These are phyloP conservation scores for Chironomus riparius DNA, from an alignment of 2,888 invertebrate genomes.

Conservation along the genomic window DNA sequence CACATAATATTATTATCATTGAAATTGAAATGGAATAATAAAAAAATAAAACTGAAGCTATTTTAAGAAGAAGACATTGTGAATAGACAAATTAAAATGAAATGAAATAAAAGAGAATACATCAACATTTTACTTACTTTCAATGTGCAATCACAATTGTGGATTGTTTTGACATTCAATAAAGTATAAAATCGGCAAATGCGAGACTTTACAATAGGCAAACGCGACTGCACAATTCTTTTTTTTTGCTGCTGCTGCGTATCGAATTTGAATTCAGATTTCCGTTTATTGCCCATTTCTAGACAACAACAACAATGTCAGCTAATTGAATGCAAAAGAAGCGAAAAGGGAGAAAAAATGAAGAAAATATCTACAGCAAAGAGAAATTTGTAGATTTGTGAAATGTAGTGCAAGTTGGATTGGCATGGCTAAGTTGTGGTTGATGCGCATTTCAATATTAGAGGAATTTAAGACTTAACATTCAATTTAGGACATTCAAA, in stretches of 20 bases:
- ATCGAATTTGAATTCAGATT: slow-evolving; percentile 21
- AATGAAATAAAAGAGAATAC: neutral
- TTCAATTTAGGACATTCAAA: too few relatives aligned
- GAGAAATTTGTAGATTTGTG: slow-evolving; percentile 16
- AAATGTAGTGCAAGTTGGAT: too few relatives aligned
- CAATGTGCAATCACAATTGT: too few relatives aligned
- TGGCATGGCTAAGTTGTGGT: too few relatives aligned
- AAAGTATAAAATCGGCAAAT: neutral
- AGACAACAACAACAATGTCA: neutral
- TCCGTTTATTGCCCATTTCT: slow-evolving; percentile 22
- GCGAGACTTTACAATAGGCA: too few relatives aligned
- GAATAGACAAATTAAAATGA: neutral
- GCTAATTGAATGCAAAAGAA: neutral
- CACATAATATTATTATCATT: neutral
- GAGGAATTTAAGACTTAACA: too few relatives aligned
- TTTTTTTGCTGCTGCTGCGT: neutral
- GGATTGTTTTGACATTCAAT: slow-evolving; percentile 18
- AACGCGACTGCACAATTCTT: slow-evolving; percentile 7
- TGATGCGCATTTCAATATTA: too few relatives aligned
- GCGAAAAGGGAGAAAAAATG: neutral
- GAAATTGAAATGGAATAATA: slow-evolving; percentile 19
- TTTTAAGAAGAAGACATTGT: neutral
- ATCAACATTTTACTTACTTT: neutral
- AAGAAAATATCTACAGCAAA: slow-evolving; percentile 5
- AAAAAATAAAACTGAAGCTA: neutral